These are phyloP conservation scores for Brachyhypopomus occidentalis DNA, from an alignment of 2,113 vertebrate species.

Conservation along the genomic window DNA sequence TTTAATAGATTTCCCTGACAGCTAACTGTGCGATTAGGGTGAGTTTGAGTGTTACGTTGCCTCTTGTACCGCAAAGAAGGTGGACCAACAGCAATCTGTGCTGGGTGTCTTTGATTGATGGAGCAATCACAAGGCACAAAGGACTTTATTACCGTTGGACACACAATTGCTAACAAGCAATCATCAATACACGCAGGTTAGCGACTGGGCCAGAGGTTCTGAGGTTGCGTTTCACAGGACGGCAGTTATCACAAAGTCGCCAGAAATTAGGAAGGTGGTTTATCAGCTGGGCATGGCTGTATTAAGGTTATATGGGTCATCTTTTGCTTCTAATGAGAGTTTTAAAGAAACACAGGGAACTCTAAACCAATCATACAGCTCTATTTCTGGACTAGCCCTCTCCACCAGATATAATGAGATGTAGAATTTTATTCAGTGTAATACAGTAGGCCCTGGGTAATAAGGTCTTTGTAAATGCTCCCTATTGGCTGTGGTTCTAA, in stretches of 20 bases:
- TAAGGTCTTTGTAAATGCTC: too few species aligned
- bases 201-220: constrained; percentile 57
- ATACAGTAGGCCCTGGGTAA: background rate
- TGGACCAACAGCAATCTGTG: constrained; percentile 51
- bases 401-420: constrained; percentile 26
- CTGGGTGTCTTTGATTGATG: constrained; percentile 73
- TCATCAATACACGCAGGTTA: constrained; percentile 66
- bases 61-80: constrained; percentile 27
- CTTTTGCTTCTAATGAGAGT: constrained; percentile 1
- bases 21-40: constrained; percentile 45
- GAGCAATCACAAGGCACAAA: constrained; percentile 78
- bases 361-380: constrained; percentile 1
- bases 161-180: constrained; percentile 75
- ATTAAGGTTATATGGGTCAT: constrained; percentile 42
- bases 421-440: constrained; percentile 25
- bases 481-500: background rate
- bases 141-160: constrained; percentile 78
- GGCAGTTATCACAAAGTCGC: constrained; percentile 73
- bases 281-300: constrained; percentile 60
- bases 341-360: constrained; percentile 20
- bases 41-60: constrained; percentile 36
- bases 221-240: constrained; percentile 20
- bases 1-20: constrained; percentile 41
- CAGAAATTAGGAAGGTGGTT: constrained; percentile 67
- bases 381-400: constrained; percentile 20